Base-by-base conservation (phyloP, 2,113 vertebrate species). In the Tetraodon nigroviridis region DNA sequence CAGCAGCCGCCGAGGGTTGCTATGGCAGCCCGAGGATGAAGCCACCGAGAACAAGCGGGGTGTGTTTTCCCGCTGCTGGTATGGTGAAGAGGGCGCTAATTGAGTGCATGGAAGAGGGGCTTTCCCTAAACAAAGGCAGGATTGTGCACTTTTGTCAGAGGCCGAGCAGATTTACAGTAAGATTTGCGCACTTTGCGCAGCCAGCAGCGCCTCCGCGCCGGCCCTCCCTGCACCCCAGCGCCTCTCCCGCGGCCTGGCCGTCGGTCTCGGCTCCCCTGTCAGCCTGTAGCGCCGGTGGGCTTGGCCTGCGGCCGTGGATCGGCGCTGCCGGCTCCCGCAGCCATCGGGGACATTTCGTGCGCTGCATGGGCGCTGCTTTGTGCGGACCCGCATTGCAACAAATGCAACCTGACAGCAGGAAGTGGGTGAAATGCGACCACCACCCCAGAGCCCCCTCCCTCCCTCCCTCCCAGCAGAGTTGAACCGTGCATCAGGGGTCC, bases 11-110 rank as follows among this genome's bases (percentile, higher is more conserved):
- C 49, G 58, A 80, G 69, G 66, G 82, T 89, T 86, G 84, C 85
- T 81, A 87, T 87, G 84, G 85, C 19, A 85, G 75, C 81, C 69
- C 42, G 71, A 19, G 51, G 76, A 86, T 82, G 82, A 76, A 86
- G 64, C 74, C 76, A 80, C 64, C 77, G 78, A 84, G 85, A 86
- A 85, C 83, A 84, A 89, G 82, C 66, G 76, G 73, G 70, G 65
- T 68, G 73, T 85, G 76, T 86, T 71, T 70, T 75, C 69, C 71
- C 69, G 78, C 71, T 78, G 68, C 76, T 77, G 79, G 79, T 74
- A 78, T 80, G 79, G 75, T 57, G 72, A 76, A 74, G 70, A 64
- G 75, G 79, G 71, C 11, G 51, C 79, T 88, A 88, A 89, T 86
- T 87, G 85, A 81, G 78, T 71, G 75, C 73, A 68, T 57, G 61